Percentiles rank a stretch among this genome's conserved stretches.
phyloP scores from a whole-genome alignment of 2,888 invertebrate genomes.

The Camponotus fellah region DNA sequence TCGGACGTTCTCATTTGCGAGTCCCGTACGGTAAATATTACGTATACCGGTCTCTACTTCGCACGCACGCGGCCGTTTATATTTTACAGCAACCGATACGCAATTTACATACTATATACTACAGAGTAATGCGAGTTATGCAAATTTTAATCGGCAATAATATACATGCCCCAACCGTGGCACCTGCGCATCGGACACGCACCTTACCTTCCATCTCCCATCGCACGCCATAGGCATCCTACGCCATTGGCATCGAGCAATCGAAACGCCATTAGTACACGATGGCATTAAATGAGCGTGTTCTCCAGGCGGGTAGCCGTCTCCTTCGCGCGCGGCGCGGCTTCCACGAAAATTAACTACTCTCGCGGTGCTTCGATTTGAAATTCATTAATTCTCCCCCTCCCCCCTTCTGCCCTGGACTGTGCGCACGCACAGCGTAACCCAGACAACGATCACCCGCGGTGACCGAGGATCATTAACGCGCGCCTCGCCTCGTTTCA shows the following conservation, averaged over 20 bases:
- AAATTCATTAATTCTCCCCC: conserved; percentile 72
- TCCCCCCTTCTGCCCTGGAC: background rate
- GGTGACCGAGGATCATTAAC: conserved; percentile 68
- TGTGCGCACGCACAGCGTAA: conserved; percentile 45
- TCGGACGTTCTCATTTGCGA: conserved; percentile 28
- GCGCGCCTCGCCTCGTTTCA: conserved; percentile 61
- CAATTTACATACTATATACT: conserved; percentile 57
- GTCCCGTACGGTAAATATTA: conserved; percentile 31
- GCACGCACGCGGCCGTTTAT: conserved; percentile 32
- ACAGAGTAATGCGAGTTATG: conserved; percentile 54
- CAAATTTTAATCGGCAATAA: conserved; percentile 54
- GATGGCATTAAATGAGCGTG: conserved; percentile 73
- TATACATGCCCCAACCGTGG: conserved; percentile 27
- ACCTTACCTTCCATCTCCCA: background rate
- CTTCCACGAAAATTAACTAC: conserved; percentile 73
- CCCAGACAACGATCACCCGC: conserved; percentile 66
- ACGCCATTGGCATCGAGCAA: conserved; percentile 67
- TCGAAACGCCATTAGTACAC: conserved; percentile 73
- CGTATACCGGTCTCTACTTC: conserved; percentile 4
- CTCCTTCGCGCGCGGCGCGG: conserved; percentile 52
- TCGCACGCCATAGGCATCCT: conserved; percentile 12
- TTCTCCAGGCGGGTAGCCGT: conserved; percentile 69
- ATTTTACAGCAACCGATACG: conserved; percentile 38
- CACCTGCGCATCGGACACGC: conserved; percentile 32
- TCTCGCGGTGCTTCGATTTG: conserved; percentile 71